Percentiles rank a stretch among this genome's conserved stretches.
These are phyloP conservation scores for Lepidiolamprologus cunningtoni DNA, from an alignment of 2,113 vertebrate species.

Conservation along the genomic window DNA sequence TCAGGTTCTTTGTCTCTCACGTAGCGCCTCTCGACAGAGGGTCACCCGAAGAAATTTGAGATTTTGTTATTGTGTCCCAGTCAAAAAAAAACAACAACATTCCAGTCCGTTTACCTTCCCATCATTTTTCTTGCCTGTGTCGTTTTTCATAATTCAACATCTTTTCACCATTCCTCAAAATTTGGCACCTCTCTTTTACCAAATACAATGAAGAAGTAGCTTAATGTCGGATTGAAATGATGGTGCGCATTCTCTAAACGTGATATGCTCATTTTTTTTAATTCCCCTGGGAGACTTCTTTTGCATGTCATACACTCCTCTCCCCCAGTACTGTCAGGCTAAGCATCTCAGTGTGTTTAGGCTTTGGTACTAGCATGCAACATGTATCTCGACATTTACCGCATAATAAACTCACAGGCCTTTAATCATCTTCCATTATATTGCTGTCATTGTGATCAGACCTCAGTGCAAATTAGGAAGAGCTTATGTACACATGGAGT, in stretches of 20 bases:
- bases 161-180: background rate
- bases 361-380: background rate
- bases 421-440: background rate
- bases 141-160: background rate
- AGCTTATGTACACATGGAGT: background rate
- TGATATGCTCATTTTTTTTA: background rate
- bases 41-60: background rate
- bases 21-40: background rate
- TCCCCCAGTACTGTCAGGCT: background rate
- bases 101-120: background rate
- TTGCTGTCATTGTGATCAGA: background rate
- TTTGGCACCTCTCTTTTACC: background rate
- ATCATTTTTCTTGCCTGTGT: background rate
- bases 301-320: background rate
- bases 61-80: background rate
- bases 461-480: background rate
- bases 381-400: background rate
- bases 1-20: background rate
- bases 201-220: background rate
- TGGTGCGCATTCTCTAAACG: background rate
- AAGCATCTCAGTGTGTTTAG: background rate
- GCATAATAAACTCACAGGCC: background rate
- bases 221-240: background rate
- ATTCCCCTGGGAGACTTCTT: background rate
- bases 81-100: background rate